These are phyloP conservation scores for Mystacides longicornis DNA, from an alignment of 2,888 invertebrate species.

Conservation along the genomic window DNA sequence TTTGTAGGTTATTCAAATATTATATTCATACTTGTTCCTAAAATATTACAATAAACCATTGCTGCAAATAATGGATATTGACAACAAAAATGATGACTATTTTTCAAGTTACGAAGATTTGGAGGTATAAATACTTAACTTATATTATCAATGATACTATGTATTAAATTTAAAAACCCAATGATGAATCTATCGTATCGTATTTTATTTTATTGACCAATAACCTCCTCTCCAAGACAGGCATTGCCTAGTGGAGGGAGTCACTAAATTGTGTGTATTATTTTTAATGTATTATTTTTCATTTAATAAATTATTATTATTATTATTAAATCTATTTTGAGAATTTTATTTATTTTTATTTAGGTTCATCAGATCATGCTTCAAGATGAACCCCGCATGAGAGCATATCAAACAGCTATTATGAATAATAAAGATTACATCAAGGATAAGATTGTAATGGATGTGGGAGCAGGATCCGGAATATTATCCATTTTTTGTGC, in stretches of 20 bases:
- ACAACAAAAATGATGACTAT: conserved; percentile 41
- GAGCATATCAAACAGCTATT: conserved; percentile 76
- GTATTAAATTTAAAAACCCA: not conserved
- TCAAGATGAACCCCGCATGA: conserved; percentile 65
- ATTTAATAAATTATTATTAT: too few species aligned
- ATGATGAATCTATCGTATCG: too few species aligned
- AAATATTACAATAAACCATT: too few species aligned
- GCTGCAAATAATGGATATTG: conserved; percentile 26
- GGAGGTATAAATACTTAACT: too few species aligned
- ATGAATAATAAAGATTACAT: conserved; percentile 57
- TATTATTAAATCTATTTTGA: not conserved
- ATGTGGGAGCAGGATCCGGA: conserved; percentile 81
- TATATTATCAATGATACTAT: too few species aligned
- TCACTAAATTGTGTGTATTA: too few species aligned
- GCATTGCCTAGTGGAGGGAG: too few species aligned
- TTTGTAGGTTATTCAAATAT: too few species aligned
- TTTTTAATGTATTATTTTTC: too few species aligned
- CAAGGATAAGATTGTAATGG: conserved; percentile 72
- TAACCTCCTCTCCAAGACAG: too few species aligned
- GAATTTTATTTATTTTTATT: conserved; percentile 5
- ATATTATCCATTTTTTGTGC: conserved; percentile 87
- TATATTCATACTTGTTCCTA: too few species aligned
- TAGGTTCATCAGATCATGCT: conserved; percentile 79
- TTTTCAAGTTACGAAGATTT: conserved; percentile 68
- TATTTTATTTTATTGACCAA: too few species aligned